These are phyloP conservation scores for Nasonia longicornis DNA, from an alignment of 1,140 invertebrate species.

Conservation along the genomic window DNA sequence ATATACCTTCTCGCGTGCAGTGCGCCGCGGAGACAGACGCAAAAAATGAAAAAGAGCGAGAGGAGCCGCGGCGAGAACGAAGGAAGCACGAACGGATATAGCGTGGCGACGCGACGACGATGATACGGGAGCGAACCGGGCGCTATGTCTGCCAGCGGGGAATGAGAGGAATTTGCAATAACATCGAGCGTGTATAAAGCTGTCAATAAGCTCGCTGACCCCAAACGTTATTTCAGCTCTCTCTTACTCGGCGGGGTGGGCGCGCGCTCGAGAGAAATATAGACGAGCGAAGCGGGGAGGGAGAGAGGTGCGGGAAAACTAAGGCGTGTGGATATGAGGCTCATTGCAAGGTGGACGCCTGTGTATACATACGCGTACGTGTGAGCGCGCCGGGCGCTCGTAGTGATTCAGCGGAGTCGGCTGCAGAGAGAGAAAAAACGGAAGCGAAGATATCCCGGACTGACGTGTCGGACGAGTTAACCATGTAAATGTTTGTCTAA, in stretches of 20 bases:
- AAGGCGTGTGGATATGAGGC: background rate
- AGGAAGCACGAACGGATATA: slow-evolving; percentile 27
- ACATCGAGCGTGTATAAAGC: slow-evolving; percentile 58
- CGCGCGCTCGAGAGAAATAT: background rate
- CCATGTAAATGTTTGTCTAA: slow-evolving; percentile 24
- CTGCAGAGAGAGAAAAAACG: slow-evolving; percentile 28
- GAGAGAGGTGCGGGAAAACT: slow-evolving; percentile 13
- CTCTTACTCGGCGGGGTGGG: slow-evolving; percentile 29
- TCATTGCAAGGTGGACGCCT: slow-evolving; percentile 15
- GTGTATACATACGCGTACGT: background rate
- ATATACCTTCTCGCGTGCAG: background rate
- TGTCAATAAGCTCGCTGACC: slow-evolving; percentile 61
- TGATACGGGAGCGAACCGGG: background rate
- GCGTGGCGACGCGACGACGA: background rate
- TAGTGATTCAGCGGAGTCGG: slow-evolving; percentile 27
- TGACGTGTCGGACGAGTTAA: background rate
- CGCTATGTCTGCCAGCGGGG: background rate
- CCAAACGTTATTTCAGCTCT: slow-evolving; percentile 54
- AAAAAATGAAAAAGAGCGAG: background rate
- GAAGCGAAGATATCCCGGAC: slow-evolving; percentile 8
- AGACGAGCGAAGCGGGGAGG: too few species aligned
- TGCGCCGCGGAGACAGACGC: background rate
- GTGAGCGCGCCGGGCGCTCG: background rate
- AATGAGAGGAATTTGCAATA: slow-evolving; percentile 56
- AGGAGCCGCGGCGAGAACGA: background rate